These are phyloP conservation scores for Chromobotia macracanthus DNA, from an alignment of 2,797 vertebrate species.

Conservation along the genomic window DNA sequence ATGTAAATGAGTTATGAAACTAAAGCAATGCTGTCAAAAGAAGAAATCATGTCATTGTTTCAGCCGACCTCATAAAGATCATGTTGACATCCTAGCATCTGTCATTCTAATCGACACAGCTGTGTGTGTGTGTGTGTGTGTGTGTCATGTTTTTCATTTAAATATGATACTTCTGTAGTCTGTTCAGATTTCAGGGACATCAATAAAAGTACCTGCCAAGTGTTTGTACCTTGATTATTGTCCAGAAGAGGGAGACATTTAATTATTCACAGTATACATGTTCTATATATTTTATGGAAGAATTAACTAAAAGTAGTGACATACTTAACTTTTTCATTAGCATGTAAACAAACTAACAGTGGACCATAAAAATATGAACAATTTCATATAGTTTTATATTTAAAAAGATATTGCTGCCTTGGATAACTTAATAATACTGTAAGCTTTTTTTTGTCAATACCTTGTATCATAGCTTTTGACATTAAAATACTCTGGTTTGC, in stretches of 20 bases:
- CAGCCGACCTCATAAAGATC: conserved; percentile 8
- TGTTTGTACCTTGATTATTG: background rate
- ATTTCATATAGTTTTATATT: too few relatives aligned
- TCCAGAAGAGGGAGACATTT: conserved; percentile 38
- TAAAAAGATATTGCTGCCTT: too few relatives aligned
- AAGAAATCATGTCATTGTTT: background rate
- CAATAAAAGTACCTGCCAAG: background rate
- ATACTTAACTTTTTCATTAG: too few relatives aligned
- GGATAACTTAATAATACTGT: too few relatives aligned
- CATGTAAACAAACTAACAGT: too few relatives aligned
- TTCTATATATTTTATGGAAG: background rate
- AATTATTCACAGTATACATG: background rate
- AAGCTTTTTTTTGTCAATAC: background rate
- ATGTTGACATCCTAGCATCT: background rate
- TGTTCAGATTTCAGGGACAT: background rate
- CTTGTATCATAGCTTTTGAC: too few relatives aligned
- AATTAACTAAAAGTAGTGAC: background rate
- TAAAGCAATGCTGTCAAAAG: background rate
- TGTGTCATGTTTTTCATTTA: conserved; percentile 1
- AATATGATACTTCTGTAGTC: background rate
- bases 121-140: background rate
- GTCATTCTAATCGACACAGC: background rate
- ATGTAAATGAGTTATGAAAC: background rate
- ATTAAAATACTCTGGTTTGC: background rate
- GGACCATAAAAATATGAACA: too few relatives aligned